Evolutionary conservation across 2,888 invertebrate genomes (phyloP).

Genomic region (Sinelater perroti): DNA sequence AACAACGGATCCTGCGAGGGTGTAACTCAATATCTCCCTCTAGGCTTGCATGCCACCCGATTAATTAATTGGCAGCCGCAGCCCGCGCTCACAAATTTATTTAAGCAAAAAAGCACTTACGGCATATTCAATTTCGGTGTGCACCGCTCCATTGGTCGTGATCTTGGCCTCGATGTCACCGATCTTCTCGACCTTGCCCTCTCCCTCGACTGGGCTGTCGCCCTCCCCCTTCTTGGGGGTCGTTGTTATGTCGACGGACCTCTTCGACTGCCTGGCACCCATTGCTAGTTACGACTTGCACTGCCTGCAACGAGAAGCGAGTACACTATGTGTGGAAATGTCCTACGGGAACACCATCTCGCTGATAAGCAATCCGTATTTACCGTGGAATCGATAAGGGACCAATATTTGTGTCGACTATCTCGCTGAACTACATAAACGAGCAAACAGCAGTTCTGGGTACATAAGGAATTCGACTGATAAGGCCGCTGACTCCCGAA

Average conservation of each 20-base stretch:
- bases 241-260: constrained; percentile 87
- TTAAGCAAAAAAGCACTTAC: constrained; percentile 62
- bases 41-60: constrained; percentile 2
- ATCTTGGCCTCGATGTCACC: constrained; percentile 76
- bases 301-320: background rate
- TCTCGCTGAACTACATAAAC: no score
- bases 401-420: no score
- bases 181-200: constrained; percentile 77
- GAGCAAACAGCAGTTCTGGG: no score
- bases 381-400: no score
- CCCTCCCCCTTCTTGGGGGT: constrained; percentile 65
- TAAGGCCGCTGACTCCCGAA: no score
- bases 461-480: no score
- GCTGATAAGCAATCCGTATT: no score
- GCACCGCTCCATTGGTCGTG: constrained; percentile 75
- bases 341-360: no score
- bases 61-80: constrained; percentile 8
- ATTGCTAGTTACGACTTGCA: constrained; percentile 57
- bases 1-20: no score
- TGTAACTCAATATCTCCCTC: constrained; percentile 15
- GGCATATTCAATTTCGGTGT: constrained; percentile 69
- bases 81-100: no score
- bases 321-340: background rate
- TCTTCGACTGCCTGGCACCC: constrained; percentile 88
- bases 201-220: constrained; percentile 66